Evolutionary conservation across 2,888 invertebrate species (phyloP).

Genomic region (Anticlea derivata): DNA sequence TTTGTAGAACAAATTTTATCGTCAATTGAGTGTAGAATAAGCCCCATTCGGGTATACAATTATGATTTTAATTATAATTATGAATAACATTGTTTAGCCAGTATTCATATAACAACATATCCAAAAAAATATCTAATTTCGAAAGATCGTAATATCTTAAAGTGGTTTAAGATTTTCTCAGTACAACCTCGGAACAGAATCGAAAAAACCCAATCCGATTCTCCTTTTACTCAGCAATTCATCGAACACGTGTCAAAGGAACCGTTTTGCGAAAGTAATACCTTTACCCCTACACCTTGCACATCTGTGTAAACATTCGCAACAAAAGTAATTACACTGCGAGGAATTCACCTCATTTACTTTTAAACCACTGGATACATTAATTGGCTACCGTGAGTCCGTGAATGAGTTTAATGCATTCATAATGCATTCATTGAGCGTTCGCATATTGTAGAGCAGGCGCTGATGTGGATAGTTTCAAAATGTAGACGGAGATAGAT

Average conservation of each 20-base stretch:
- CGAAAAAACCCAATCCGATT: constrained; percentile 12
- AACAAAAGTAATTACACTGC: constrained; percentile 19
- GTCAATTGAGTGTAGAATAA: too few species aligned
- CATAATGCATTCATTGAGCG: constrained; percentile 23
- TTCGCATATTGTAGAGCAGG: constrained; percentile 19
- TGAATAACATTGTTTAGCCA: too few species aligned
- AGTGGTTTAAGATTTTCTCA: neutral
- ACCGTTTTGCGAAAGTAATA: constrained; percentile 12
- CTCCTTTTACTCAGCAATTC: constrained; percentile 5
- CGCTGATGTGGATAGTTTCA: neutral
- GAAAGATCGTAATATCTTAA: neutral
- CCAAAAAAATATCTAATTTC: too few species aligned
- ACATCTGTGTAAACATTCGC: constrained; percentile 18
- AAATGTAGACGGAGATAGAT: neutral
- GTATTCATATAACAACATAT: too few species aligned
- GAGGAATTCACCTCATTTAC: constrained; percentile 21
- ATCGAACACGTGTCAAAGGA: constrained; percentile 10
- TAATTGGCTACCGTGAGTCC: constrained; percentile 25
- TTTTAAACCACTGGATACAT: constrained; percentile 24
- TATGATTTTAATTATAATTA: too few species aligned
- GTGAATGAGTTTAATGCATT: constrained; percentile 23
- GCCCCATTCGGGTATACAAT: too few species aligned
- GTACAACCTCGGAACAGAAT: constrained; percentile 4
- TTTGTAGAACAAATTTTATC: too few species aligned
- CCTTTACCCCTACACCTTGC: constrained; percentile 3